Evolutionary conservation across 2,113 vertebrate species (phyloP).

Genomic region (Lasiurus borealis): DNA sequence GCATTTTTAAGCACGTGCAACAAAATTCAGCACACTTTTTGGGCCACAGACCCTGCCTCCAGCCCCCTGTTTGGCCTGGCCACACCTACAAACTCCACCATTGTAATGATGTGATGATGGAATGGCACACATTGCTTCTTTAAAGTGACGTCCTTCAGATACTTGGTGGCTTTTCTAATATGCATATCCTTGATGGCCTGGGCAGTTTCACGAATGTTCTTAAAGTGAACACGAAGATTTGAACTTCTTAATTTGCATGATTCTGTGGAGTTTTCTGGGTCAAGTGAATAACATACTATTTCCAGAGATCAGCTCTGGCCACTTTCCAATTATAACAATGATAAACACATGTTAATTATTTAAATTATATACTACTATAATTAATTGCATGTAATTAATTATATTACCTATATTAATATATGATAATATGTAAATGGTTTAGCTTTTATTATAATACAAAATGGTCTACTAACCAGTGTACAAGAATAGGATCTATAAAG

Average conservation of each 20-base stretch:
- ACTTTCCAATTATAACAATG: not conserved
- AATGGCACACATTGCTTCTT: not conserved
- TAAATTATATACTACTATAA: not conserved
- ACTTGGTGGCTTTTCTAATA: not conserved
- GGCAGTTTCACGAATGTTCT: not conserved
- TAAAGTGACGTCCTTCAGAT: not conserved
- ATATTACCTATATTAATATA: not conserved
- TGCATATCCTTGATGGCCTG: not conserved
- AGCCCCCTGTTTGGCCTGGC: not conserved
- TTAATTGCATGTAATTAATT: not conserved
- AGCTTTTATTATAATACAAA: slow-evolving; percentile 1
- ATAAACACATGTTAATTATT: not conserved
- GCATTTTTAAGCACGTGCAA: not conserved
- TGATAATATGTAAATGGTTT: not conserved
- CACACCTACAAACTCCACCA: not conserved
- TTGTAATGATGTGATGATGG: not conserved
- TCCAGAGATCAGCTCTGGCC: not conserved
- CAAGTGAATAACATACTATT: not conserved
- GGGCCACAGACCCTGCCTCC: not conserved
- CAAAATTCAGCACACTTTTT: not conserved
- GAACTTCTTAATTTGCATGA: not conserved
- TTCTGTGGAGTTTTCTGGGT: not conserved
- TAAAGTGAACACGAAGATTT: not conserved
- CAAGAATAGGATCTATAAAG: not conserved
- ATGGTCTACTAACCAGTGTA: slow-evolving; percentile 2